Evolutionary conservation across 2,888 invertebrate genomes (phyloP), one percentile per base, ranked within the genome.

Genomic region (Odontocerum albicorne): DNA sequence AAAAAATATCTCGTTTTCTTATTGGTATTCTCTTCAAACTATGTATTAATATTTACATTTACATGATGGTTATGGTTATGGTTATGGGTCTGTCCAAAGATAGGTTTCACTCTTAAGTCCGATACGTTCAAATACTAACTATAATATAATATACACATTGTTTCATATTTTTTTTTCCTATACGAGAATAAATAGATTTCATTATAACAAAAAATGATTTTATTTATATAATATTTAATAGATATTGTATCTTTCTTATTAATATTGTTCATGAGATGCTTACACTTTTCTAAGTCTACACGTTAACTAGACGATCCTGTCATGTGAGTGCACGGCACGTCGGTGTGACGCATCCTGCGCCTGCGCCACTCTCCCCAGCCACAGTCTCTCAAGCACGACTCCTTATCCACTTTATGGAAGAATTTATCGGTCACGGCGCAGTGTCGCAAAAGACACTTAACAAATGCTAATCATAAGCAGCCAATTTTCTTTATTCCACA

Each of bases 61-160:
- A 38, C 38, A 38, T 2, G 4, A 4, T 38, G 15, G 4, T 38
- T 38, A 12, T 38, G 15, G 16, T 38, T 38, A 4, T 38, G 4
- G 3, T 38, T n/a, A 38, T 15, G 15, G 17, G 13, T 15, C 12
- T 4, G 38, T 12, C 10, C 27, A 27, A n/a, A n/a, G n/a, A n/a
- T n/a, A n/a, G n/a, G n/a, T 43, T 40, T 10, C 3, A 10, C 54
- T 49, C 19, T 42, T 54, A 40, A 49, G 38, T 20, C 19, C 15
- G 32, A 50, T 43, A 42, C 33, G 16, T 42, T 4, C 31, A 31
- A 40, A 53, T 52, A 50, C 60, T 60, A 60, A 71, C 76, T 75
- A 76, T 72, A 72, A 49, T 63, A 76, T 77, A 78, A 77, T 75
- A 44, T 61, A 61, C 58, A 61, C 58, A 58, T 59, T 61, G 57